These are phyloP conservation scores for Mimas tiliae DNA, from an alignment of 2,888 invertebrate species.

Conservation along the genomic window DNA sequence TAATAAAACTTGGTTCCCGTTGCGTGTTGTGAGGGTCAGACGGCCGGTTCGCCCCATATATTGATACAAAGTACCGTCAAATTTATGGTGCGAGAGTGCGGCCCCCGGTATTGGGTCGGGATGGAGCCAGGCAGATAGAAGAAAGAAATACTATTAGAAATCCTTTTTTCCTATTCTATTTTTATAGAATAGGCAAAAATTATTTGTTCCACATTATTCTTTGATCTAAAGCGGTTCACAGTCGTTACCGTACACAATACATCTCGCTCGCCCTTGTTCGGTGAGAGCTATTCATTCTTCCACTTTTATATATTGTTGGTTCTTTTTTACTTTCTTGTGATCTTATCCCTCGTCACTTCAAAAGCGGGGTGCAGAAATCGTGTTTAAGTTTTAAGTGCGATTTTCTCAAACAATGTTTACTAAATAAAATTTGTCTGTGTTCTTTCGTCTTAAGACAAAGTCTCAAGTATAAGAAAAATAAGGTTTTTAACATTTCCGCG, in stretches of 20 bases:
- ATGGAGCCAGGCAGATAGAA: no score
- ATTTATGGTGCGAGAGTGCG: no score
- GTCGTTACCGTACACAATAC: background rate
- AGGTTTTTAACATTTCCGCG: no score
- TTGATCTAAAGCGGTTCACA: background rate
- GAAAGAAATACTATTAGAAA: no score
- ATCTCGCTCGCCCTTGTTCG: background rate
- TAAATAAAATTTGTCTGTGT: background rate
- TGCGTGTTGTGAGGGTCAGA: no score
- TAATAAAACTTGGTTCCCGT: no score
- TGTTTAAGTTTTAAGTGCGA: background rate
- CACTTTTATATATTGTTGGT: constrained; percentile 7
- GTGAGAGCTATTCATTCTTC: constrained; percentile 13
- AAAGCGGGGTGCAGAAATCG: background rate
- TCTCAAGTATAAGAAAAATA: no score
- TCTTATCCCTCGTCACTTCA: background rate
- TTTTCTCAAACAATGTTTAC: background rate
- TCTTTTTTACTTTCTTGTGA: constrained; percentile 3
- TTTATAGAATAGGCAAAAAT: background rate
- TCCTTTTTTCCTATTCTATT: background rate
- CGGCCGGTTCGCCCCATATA: no score
- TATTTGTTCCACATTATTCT: background rate
- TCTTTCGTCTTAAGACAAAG: background rate
- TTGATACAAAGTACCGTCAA: no score
- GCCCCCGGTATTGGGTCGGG: no score